Base-by-base conservation (phyloP, 35 echinoderm and acorn worm species). In the Lytechinus variegatus region DNA sequence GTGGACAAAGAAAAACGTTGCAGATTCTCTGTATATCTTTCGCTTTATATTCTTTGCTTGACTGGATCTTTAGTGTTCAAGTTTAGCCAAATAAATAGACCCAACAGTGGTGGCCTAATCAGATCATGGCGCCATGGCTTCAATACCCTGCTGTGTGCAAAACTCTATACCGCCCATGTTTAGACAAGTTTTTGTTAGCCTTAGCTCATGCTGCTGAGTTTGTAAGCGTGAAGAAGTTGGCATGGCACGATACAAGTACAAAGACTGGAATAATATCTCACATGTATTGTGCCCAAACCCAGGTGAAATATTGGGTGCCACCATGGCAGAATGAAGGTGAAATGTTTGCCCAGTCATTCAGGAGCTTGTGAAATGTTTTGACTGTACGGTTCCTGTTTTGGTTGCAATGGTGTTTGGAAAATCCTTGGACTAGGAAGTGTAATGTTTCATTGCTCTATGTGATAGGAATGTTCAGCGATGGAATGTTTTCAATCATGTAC, bases 91-190 rank as follows among this genome's bases (percentile, higher is more conserved):
- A 93, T 93, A 54, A 93, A 93, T 57, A 93, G 28, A 28, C 4
- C 88, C 29, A 57, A 54, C 92, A 93, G 92, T 90, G 53, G 29
- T 57, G 9, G 53, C 9, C 28, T 93, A 93, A 93, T 93, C 52
- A 93, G 92, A 93, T 93, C 92, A 93, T 93, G 92, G 92, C 92
- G 92, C 92, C 92, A 57, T 14, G 10, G 27, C 29, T 54, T 54
- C 53, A 93, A 93, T 57, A 57, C 92, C 92, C 92, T 93, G 92
- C 92, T 93, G 92, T 57, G 92, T 93, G 27, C 55, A 28, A 54
- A 93, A 57, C 92, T 57, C 53, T 53, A 93, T 93, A 93, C 92
- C 54, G 55, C 92, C 54, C 92, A 93, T 93, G 92, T 93, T 93
- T 93, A 54, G 92, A 93, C 92, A 93, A 93, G 29, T 93, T 79